phyloP scores from a whole-genome alignment of 2,888 invertebrate species.

The Hypercompe scribonia region DNA sequence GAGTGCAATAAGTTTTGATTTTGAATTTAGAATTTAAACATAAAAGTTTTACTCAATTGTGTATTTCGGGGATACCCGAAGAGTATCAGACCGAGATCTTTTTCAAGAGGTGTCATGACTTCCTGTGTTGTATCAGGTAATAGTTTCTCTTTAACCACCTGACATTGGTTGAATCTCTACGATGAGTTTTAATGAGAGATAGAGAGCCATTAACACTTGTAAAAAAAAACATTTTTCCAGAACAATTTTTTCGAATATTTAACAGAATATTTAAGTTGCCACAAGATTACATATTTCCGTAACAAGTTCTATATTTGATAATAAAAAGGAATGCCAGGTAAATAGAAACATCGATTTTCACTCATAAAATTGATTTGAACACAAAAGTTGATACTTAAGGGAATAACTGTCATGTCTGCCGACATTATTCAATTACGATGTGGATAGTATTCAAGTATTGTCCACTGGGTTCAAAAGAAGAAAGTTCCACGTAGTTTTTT shows the following conservation, averaged over 20 bases:
- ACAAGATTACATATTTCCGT: not conserved
- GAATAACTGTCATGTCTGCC: conserved; percentile 36
- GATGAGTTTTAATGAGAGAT: not conserved
- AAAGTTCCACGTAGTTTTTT: not conserved
- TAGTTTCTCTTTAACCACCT: too few species aligned
- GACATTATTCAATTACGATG: conserved; percentile 44
- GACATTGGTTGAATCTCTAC: too few species aligned
- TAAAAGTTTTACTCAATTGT: too few species aligned
- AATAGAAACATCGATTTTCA: not conserved
- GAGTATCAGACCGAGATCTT: not conserved
- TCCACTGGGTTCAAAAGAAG: not conserved
- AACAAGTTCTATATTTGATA: not conserved
- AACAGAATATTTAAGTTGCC: not conserved
- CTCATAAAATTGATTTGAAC: conserved; percentile 1
- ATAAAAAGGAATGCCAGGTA: not conserved
- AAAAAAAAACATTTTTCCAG: not conserved
- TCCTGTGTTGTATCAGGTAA: not conserved
- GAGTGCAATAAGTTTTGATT: not conserved
- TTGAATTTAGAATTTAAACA: not conserved
- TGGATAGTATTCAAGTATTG: conserved; percentile 20
- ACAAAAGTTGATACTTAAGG: conserved; percentile 34
- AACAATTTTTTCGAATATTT: not conserved
- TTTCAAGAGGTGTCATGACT: not conserved
- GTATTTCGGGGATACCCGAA: not conserved
- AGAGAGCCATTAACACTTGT: not conserved